phyloP scores from a whole-genome alignment of 2,113 vertebrate genomes.

The Eurypyga helias region DNA sequence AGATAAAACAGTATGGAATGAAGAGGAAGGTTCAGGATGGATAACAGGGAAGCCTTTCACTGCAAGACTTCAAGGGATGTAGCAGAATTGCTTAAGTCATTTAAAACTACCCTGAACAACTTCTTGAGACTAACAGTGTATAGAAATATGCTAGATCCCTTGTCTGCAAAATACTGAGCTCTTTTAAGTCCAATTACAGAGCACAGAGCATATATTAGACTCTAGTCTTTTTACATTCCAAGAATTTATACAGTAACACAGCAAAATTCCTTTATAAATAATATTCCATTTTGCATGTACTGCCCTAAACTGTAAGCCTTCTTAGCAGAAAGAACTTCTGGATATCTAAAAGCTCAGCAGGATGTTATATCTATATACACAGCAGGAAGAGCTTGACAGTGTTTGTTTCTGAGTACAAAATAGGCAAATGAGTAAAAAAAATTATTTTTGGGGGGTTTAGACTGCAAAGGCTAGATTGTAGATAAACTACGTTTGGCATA shows the following conservation, averaged over 20 bases:
- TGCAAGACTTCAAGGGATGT: neutral
- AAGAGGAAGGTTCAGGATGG: neutral
- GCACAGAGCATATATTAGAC: neutral
- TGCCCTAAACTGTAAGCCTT: neutral
- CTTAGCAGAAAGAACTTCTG: neutral
- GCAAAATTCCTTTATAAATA: neutral
- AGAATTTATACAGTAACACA: neutral
- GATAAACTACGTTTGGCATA: neutral
- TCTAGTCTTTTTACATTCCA: neutral
- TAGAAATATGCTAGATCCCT: neutral
- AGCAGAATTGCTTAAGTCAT: neutral
- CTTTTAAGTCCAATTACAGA: neutral
- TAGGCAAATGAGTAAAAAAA: neutral
- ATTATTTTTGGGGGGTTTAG: accelerated
- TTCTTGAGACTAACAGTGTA: neutral
- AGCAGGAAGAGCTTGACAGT: neutral
- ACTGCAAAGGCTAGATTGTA: neutral
- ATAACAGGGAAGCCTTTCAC: neutral
- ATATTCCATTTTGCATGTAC: neutral
- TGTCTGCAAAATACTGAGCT: neutral
- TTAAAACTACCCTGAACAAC: neutral
- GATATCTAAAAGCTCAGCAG: neutral
- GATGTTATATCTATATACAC: neutral
- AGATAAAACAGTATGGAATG: neutral
- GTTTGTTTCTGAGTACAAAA: neutral